A percentile compares a stretch with the other conserved stretches of the same genome.
Evolutionary conservation across 2,113 vertebrate species (phyloP).

Genomic region (Zosterops hypoxanthus): DNA sequence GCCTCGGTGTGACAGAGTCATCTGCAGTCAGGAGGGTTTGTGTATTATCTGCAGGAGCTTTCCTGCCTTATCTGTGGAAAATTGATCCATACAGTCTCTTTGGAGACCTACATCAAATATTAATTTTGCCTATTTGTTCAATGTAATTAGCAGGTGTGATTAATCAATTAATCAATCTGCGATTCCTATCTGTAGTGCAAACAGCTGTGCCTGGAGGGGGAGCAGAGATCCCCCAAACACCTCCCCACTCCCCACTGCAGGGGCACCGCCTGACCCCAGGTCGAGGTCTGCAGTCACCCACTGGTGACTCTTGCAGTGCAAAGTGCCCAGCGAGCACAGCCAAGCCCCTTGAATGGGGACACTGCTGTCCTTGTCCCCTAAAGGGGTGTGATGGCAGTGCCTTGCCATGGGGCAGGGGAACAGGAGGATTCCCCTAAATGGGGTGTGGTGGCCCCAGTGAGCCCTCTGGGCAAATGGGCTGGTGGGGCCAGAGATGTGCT

Average conservation of each 20-base stretch:
- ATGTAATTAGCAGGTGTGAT: constrained; percentile 62
- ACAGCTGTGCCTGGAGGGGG: neutral
- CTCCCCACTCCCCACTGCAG: neutral
- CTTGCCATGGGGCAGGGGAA: neutral
- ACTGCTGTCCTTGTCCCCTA: neutral
- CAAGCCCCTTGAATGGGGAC: accelerated
- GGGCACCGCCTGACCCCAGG: accelerated
- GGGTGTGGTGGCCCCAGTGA: neutral
- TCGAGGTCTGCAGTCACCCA: accelerated
- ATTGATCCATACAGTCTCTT: constrained; percentile 50
- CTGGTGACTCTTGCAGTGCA: neutral
- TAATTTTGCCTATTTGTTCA: constrained; percentile 50
- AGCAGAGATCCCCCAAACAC: neutral
- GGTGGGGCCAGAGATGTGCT: neutral
- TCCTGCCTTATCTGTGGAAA: constrained; percentile 57
- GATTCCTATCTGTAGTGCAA: constrained; percentile 13
- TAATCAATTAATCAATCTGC: constrained; percentile 61
- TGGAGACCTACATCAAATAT: constrained; percentile 50
- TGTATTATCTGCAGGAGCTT: constrained; percentile 7
- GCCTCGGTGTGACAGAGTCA: neutral
- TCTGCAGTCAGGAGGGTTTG: neutral
- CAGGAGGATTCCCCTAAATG: neutral
- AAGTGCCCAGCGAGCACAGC: neutral
- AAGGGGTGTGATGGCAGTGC: neutral
- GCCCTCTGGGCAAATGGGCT: neutral